phyloP scores from a whole-genome alignment of 2,113 vertebrate genomes.

The Bolborhynchus lineola region DNA sequence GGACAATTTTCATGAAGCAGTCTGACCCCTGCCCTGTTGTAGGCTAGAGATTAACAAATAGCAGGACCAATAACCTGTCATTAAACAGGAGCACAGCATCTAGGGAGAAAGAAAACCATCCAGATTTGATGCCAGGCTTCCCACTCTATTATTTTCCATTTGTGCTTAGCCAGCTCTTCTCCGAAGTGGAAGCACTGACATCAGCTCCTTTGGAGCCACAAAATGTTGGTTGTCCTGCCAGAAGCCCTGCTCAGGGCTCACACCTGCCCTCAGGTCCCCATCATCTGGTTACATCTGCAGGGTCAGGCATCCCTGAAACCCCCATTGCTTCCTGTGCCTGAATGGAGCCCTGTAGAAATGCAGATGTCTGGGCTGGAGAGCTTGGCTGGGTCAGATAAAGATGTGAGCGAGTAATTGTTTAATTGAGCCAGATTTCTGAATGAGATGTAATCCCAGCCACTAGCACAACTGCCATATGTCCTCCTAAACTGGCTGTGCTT shows the following conservation, averaged over 20 bases:
- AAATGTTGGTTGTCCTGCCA: accelerated
- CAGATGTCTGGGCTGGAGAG: not conserved
- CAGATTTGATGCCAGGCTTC: not conserved
- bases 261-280: not conserved
- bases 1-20: not conserved
- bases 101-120: not conserved
- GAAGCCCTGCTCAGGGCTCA: not conserved
- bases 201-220: not conserved
- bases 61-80: not conserved
- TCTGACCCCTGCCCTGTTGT: not conserved
- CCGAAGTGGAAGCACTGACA: not conserved
- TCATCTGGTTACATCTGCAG: not conserved
- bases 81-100: not conserved
- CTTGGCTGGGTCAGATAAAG: not conserved
- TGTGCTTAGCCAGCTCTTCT: not conserved
- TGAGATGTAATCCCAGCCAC: accelerated
- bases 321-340: not conserved
- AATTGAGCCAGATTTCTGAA: not conserved
- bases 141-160: not conserved
- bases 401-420: not conserved
- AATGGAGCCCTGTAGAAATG: not conserved
- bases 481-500: not conserved
- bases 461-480: not conserved
- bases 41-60: not conserved
- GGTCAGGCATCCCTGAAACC: not conserved